Evolutionary conservation across 2,113 vertebrate genomes (phyloP).

Genomic region (Mungos mungo): DNA sequence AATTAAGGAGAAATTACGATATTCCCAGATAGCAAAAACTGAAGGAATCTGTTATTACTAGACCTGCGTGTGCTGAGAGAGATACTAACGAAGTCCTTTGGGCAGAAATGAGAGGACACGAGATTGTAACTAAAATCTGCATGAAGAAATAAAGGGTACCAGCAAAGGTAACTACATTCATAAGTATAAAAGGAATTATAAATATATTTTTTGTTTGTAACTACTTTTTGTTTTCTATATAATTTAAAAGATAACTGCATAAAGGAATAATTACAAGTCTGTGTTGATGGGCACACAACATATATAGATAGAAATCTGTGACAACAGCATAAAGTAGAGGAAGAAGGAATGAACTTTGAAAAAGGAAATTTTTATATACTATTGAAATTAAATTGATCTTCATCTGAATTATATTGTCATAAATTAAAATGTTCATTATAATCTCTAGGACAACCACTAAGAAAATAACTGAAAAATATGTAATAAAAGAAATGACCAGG

Average conservation of each 20-base stretch:
- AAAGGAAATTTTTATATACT: background rate
- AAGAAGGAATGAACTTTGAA: background rate
- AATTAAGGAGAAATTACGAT: background rate
- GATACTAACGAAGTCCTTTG: background rate
- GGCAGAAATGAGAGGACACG: background rate
- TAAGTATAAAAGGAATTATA: background rate
- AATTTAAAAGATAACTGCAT: background rate
- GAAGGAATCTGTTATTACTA: background rate
- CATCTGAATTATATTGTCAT: background rate
- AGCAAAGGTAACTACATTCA: background rate
- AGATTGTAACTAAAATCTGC: background rate
- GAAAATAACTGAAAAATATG: background rate
- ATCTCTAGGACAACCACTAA: background rate
- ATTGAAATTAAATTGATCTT: background rate
- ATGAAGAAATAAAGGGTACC: background rate
- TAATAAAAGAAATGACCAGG: background rate
- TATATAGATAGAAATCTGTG: background rate
- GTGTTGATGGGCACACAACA: background rate
- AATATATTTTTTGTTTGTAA: background rate
- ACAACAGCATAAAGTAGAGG: background rate
- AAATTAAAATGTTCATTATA: background rate
- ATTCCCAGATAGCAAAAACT: background rate
- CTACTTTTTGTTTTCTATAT: background rate
- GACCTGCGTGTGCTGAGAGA: background rate
- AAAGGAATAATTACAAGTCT: background rate